A percentile compares a stretch with the other conserved stretches of the same genome.
phyloP scores from a whole-genome alignment of 2,797 vertebrate genomes.

The Sandelia bainsii region DNA sequence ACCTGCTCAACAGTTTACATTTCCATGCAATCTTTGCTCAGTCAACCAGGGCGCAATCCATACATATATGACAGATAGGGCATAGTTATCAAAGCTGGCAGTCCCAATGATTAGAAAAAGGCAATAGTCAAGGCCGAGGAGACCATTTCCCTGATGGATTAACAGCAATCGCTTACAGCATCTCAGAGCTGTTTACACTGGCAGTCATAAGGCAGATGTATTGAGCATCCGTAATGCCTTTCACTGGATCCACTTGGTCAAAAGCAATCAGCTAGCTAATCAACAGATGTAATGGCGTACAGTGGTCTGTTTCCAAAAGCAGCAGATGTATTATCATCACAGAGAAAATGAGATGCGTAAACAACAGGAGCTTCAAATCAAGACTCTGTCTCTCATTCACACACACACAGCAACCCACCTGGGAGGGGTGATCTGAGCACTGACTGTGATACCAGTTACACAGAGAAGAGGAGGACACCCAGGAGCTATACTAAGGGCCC shows the following conservation, averaged over 20 bases:
- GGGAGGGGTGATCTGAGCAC: constrained; percentile 41
- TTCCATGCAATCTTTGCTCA: constrained; percentile 53
- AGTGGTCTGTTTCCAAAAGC: constrained; percentile 51
- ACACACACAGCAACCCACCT: constrained; percentile 30
- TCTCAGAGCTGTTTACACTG: constrained; percentile 67
- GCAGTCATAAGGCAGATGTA: constrained; percentile 68
- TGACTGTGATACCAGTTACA: constrained; percentile 39
- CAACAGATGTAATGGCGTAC: constrained; percentile 63
- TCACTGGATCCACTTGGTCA: constrained; percentile 66
- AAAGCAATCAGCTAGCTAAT: constrained; percentile 67
- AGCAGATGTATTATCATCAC: constrained; percentile 60
- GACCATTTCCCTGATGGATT: constrained; percentile 79
- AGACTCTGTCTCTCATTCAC: background rate
- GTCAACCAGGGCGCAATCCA: constrained; percentile 56
- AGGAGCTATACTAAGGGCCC: constrained; percentile 37
- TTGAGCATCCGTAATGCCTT: constrained; percentile 57
- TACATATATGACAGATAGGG: constrained; percentile 74
- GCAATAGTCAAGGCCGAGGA: constrained; percentile 59
- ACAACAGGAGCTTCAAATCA: constrained; percentile 41
- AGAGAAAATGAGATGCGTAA: constrained; percentile 52
- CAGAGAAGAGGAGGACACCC: constrained; percentile 33
- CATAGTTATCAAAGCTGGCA: constrained; percentile 78
- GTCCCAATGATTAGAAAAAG: constrained; percentile 81
- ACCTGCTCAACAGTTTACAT: constrained; percentile 60
- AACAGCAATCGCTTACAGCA: constrained; percentile 63